Evolutionary conservation across 2,797 vertebrate genomes (phyloP).

Genomic region (Alauda arvensis): DNA sequence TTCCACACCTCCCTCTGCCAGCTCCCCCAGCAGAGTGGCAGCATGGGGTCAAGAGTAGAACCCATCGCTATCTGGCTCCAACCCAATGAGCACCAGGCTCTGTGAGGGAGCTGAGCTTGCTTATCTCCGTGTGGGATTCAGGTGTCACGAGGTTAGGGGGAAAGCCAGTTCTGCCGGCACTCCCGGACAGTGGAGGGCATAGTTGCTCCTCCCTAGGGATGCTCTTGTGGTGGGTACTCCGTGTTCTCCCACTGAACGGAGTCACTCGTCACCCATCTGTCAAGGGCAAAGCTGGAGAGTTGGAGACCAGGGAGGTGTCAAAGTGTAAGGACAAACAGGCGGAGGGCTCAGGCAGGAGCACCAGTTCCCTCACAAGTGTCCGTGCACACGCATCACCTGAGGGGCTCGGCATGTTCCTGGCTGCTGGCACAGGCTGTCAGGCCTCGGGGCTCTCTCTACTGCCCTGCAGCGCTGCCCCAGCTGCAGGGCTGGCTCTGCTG

Average conservation of each 20-base stretch:
- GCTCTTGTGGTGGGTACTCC: not conserved
- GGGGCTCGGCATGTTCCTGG: accelerated
- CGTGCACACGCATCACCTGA: not conserved
- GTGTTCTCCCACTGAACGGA: not conserved
- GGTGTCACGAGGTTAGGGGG: not conserved
- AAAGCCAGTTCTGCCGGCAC: not conserved
- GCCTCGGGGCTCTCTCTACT: not conserved
- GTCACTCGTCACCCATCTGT: not conserved
- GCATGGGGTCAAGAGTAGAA: not conserved
- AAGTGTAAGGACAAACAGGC: not conserved
- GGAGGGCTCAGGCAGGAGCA: not conserved
- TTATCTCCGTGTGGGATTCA: not conserved
- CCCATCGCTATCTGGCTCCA: not conserved
- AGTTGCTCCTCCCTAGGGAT: not conserved
- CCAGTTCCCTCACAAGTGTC: not conserved
- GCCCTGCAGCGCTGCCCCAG: not conserved
- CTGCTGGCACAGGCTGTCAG: not conserved
- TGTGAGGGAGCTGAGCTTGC: not conserved
- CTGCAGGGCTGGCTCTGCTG: not conserved
- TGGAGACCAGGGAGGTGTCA: not conserved
- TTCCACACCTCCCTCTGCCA: not conserved
- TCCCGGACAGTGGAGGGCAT: accelerated
- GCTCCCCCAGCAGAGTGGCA: not conserved
- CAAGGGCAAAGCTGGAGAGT: not conserved
- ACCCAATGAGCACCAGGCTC: not conserved